Evolutionary conservation across 35 echinoderm and acorn worm genomes (phyloP).

Genomic region (Holothuria glaberrima): DNA sequence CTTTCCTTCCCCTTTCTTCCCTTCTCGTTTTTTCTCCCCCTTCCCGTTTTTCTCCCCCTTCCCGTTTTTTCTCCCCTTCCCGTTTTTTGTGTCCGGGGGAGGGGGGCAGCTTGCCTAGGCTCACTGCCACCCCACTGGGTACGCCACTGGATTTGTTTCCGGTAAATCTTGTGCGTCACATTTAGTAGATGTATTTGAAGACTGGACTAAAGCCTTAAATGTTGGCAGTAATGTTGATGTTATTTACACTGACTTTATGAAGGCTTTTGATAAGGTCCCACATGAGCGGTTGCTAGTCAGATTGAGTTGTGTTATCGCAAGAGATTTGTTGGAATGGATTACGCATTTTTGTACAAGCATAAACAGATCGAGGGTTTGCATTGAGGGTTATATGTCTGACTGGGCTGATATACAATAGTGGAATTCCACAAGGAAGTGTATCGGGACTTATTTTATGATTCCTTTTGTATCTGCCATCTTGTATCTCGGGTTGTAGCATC

Average conservation of each 20-base stretch:
- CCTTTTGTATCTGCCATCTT: conserved; percentile 18
- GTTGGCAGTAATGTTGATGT: background rate
- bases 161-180: background rate
- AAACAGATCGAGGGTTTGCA: conserved; percentile 48
- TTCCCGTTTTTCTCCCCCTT: too few relatives aligned
- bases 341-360: conserved; percentile 46
- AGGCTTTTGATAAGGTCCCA: conserved; percentile 80
- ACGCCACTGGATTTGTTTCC: conserved; percentile 36
- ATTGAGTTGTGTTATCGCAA: conserved; percentile 54
- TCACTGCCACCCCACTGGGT: too few relatives aligned
- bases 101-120: too few relatives aligned
- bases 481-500: background rate
- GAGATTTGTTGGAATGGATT: conserved; percentile 58
- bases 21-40: too few relatives aligned
- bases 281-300: conserved; percentile 66
- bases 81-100: too few relatives aligned
- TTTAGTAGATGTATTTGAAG: conserved; percentile 18
- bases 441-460: conserved; percentile 52
- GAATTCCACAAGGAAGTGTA: conserved; percentile 74
- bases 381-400: conserved; percentile 58
- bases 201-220: conserved; percentile 59
- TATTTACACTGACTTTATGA: conserved; percentile 41
- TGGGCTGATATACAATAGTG: conserved; percentile 51
- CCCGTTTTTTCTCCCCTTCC: too few relatives aligned
- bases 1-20: too few relatives aligned